Evolutionary conservation across 2,888 invertebrate genomes (phyloP), one percentile per base, ranked within the genome.

Genomic region (Phorcus lineatus): DNA sequence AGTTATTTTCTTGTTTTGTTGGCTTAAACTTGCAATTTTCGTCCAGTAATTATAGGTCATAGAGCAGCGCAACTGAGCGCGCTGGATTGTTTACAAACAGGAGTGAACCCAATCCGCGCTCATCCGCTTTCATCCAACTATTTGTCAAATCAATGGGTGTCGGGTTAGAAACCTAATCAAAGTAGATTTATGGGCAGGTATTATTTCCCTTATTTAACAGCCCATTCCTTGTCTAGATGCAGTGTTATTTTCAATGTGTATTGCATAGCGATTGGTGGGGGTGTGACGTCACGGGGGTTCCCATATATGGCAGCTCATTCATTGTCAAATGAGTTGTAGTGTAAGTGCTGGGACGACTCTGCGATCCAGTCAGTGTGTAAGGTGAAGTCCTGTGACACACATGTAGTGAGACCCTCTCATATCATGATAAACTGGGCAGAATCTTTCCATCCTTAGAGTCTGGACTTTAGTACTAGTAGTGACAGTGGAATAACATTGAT

Each of bases 31-130:
- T 40, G 57, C 79, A 57, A 74, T 74, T 74, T 79, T 79, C 74
- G 55, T 40, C 47, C 55, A 31, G 54, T 76, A 36, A 53, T 54
- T 53, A 76, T 76, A 55, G 76, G 31, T 74, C 55, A 74, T 55
- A 57, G 47, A 79, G 40, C 62, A 57, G 53, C 16, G 19, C 31
- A 55, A 74, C 74, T 57, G 36, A 53, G 55, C 79, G 70, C 74
- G 40, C 36, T 40, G 62, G 74, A 70, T 82, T 84, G 84, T 84
- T 84, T 84, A 84, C 84, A 84, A 80, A 81, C 57, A 54, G 70
- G 31, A 53, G 36, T n/a, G 22, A 74, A 74, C 53, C 19, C 79
- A 79, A 83, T 84, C 84, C 70, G 75, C 53, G n/a, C 28, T 57
- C 82, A 84, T 84, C 84, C 36, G 78, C 70, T 28, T 47, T 79